Evolutionary conservation across 2,888 invertebrate genomes (phyloP).

Genomic region (Pachydiplax longipennis): DNA sequence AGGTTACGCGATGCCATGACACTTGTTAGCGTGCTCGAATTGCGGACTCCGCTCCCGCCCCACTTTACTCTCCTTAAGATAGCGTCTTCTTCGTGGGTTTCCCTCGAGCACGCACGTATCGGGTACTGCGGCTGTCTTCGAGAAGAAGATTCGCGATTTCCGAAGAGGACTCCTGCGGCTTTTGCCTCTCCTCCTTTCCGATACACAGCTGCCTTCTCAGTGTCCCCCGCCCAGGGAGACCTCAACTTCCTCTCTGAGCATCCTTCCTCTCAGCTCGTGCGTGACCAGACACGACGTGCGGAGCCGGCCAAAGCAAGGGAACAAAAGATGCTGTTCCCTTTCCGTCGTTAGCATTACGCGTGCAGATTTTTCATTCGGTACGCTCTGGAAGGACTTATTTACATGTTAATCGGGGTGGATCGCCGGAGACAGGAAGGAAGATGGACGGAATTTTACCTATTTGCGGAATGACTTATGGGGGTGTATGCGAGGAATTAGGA

Average conservation of each 20-base stretch:
- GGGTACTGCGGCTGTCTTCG: background rate
- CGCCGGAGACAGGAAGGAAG: background rate
- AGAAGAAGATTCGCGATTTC: background rate
- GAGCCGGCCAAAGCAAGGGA: background rate
- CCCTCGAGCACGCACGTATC: slow-evolving; percentile 15
- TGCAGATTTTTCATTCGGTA: background rate
- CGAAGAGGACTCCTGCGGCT: background rate
- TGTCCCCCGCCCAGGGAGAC: background rate
- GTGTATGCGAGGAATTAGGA: too few species aligned
- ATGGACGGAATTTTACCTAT: background rate
- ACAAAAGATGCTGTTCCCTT: background rate
- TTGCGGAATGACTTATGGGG: background rate
- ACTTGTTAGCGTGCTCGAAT: slow-evolving; percentile 3
- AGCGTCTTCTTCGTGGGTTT: slow-evolving; percentile 33
- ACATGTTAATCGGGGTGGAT: background rate
- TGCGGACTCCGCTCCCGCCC: background rate
- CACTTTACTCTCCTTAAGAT: background rate
- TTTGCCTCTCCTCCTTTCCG: background rate
- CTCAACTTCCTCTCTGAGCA: background rate
- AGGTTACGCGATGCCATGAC: background rate
- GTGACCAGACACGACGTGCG: background rate
- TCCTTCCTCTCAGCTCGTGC: background rate
- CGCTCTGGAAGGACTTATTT: background rate
- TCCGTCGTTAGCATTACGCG: background rate
- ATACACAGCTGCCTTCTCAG: background rate